Conservation (phyloP, 2,113 vertebrate species). For the Rhinichthys klamathensis region DNA sequence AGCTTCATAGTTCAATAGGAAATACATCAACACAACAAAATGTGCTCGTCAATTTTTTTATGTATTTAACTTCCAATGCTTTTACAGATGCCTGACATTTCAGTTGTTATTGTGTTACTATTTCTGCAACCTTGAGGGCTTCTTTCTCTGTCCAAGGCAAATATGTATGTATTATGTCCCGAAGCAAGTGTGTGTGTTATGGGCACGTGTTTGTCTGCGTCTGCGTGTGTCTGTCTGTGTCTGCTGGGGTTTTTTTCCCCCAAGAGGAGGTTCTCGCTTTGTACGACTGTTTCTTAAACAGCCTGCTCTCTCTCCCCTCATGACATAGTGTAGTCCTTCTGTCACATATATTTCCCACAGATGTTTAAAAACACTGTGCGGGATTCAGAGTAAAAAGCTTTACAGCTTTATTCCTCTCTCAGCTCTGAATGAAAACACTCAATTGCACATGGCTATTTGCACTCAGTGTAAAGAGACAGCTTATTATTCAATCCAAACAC, state of each 20-base stretch:
- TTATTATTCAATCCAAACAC: neutral
- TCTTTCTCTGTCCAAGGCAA: neutral
- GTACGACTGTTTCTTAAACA: neutral
- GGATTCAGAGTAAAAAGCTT: neutral
- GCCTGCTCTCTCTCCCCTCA: neutral
- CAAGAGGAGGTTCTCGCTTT: neutral
- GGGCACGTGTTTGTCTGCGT: neutral
- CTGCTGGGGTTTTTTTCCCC: neutral
- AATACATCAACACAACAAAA: neutral
- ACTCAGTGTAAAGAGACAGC: neutral
- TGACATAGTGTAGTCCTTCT: neutral
- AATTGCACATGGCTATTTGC: neutral
- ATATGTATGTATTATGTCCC: too few species aligned
- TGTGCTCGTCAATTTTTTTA: neutral
- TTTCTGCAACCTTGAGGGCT: constrained; percentile 10
- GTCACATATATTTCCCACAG: constrained; percentile 12
- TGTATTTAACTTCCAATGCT: neutral
- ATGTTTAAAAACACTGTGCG: neutral
- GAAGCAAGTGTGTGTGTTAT: neutral
- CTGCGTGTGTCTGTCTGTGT: too few species aligned
- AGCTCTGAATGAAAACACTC: constrained; percentile 6
- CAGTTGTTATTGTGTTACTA: neutral
- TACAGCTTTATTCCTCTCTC: neutral
- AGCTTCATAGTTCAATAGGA: neutral
- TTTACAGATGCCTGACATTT: neutral